Evolutionary conservation across 2,888 invertebrate species (phyloP).

Genomic region (Pediacus dermestoides): DNA sequence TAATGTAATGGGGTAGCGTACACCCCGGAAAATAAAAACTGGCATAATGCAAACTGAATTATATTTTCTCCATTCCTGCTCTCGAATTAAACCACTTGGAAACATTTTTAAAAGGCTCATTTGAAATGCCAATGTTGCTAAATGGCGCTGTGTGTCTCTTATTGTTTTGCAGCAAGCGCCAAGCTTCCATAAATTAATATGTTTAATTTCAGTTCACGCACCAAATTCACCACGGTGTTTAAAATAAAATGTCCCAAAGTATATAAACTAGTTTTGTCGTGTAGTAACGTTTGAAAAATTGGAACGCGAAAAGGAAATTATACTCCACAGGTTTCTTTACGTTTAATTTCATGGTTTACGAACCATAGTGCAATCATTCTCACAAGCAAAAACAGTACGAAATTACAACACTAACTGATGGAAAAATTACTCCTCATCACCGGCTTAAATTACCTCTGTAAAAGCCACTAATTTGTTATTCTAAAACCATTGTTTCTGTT

Average conservation of each 20-base stretch:
- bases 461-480: slow-evolving; percentile 34
- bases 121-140: slow-evolving; percentile 31
- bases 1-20: slow-evolving; percentile 31
- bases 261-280: too few species aligned
- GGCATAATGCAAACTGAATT: slow-evolving; percentile 34
- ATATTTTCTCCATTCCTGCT: slow-evolving; percentile 33
- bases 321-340: slow-evolving; percentile 20
- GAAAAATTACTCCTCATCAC: slow-evolving; percentile 36
- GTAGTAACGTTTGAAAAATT: too few species aligned
- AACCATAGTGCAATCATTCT: slow-evolving; percentile 31
- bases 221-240: too few species aligned
- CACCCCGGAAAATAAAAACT: slow-evolving; percentile 30
- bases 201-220: too few species aligned
- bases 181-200: too few species aligned
- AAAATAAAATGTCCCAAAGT: too few species aligned
- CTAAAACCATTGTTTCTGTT: slow-evolving; percentile 8
- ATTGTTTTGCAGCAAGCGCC: too few species aligned
- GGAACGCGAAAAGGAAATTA: slow-evolving; percentile 14
- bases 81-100: slow-evolving; percentile 33
- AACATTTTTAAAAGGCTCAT: slow-evolving; percentile 30
- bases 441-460: slow-evolving; percentile 34
- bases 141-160: too few species aligned
- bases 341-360: slow-evolving; percentile 38
- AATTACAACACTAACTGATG: slow-evolving; percentile 31
- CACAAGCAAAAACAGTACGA: slow-evolving; percentile 28